These are phyloP conservation scores for Drosophila nigromelanica DNA, from an alignment of 1,140 invertebrate genomes.

Conservation along the genomic window DNA sequence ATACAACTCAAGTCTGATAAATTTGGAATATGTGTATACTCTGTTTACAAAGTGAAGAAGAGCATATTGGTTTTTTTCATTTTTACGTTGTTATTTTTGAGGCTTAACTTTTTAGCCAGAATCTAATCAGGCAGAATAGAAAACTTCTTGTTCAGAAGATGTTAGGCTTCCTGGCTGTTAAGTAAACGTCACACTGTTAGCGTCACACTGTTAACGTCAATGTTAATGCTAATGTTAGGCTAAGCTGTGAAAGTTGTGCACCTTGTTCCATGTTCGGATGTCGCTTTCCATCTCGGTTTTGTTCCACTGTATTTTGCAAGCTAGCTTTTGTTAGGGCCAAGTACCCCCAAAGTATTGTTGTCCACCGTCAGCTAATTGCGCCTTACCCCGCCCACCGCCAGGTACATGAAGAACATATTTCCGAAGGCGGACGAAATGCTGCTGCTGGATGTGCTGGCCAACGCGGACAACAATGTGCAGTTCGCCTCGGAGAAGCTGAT, in stretches of 20 bases:
- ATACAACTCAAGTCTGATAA: too few species aligned
- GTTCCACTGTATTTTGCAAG: not conserved
- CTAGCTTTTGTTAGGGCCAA: not conserved
- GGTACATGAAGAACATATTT: constrained; percentile 95
- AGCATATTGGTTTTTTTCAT: too few species aligned
- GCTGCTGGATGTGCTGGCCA: constrained; percentile 92
- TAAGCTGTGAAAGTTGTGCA: not conserved
- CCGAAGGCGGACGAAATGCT: constrained; percentile 96
- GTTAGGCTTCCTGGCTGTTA: not conserved
- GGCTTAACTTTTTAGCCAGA: too few species aligned
- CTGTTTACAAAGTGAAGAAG: too few species aligned
- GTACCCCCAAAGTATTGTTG: too few species aligned
- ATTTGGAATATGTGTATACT: too few species aligned
- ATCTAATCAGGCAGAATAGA: not conserved
- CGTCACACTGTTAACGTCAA: not conserved
- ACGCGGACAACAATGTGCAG: constrained; percentile 94
- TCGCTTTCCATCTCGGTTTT: constrained; percentile 6
- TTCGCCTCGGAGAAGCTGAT: constrained; percentile 91
- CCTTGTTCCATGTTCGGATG: not conserved
- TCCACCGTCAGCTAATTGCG: constrained; percentile 35
- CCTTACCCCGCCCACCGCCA: constrained; percentile 65
- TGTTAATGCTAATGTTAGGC: not conserved
- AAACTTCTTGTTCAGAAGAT: not conserved
- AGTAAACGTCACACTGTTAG: not conserved
- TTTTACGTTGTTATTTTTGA: too few species aligned